Conservation (phyloP, 1,140 invertebrate genomes). For the Liolophura sinensis region DNA sequence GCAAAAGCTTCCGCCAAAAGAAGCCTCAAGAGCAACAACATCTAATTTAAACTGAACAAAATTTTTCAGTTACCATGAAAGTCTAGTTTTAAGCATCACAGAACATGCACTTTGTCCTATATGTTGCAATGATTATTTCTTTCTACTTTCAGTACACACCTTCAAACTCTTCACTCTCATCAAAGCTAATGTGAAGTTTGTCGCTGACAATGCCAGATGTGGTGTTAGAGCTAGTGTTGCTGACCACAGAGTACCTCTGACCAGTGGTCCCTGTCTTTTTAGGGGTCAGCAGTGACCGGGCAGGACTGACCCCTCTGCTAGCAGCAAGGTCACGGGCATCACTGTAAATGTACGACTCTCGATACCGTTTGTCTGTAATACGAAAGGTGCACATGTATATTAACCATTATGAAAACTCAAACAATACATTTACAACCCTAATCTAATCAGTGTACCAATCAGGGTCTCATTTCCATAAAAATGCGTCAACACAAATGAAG, state of each 20-base stretch:
- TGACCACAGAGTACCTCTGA: slow-evolving; percentile 75
- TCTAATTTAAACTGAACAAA: too few species aligned
- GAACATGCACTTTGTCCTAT: too few species aligned
- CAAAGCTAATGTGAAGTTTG: slow-evolving; percentile 83
- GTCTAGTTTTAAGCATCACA: too few species aligned
- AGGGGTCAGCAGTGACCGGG: slow-evolving; percentile 28
- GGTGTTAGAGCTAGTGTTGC: slow-evolving; percentile 89
- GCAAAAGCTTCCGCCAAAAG: too few species aligned
- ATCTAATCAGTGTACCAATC: too few species aligned
- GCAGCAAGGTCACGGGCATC: slow-evolving; percentile 45
- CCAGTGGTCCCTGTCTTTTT: slow-evolving; percentile 26
- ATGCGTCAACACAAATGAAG: too few species aligned
- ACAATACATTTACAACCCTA: too few species aligned
- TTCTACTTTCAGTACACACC: too few species aligned
- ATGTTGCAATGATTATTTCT: too few species aligned
- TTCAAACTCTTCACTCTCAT: slow-evolving; percentile 69
- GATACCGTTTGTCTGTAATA: slow-evolving; percentile 55
- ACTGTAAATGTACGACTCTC: slow-evolving; percentile 60
- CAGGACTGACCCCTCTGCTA: slow-evolving; percentile 36
- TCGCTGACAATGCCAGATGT: slow-evolving; percentile 95
- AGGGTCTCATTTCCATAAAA: too few species aligned
- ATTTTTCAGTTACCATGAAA: too few species aligned
- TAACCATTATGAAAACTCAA: background rate
- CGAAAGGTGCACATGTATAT: slow-evolving; percentile 5
- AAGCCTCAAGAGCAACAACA: too few species aligned